Base-by-base conservation (phyloP, 1,140 invertebrate genomes). In the Drosophila erecta region DNA sequence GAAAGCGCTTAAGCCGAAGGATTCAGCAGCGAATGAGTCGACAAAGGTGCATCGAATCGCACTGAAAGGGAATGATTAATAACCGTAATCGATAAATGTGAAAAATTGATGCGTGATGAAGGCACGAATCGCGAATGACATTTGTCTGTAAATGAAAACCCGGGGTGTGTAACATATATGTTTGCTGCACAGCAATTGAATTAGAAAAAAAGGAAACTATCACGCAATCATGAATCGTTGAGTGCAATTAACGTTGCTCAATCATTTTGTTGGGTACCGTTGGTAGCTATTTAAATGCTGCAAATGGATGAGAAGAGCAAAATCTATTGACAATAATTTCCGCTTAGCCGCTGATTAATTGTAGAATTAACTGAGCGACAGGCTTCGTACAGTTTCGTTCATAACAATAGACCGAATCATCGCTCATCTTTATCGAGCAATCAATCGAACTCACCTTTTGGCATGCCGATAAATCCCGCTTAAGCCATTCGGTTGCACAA, bases 401-500 rank as follows among this genome's bases (percentile, higher is more conserved):
- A n/a, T 8, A 27, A 56, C 20, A 17, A 50, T 15, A 11, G 27
- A 4, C 46, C 69, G 22, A 67, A 44, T 57, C 75, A 75, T 83
- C 80, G 59, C 74, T 79, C 79, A 79, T 79, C 80, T 55, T 66
- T 79, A 79, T 75, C 70, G 79, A 65, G 55, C 69, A 83, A 79
- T 83, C 79, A 83, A 83, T 83, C 72, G 79, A 79, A 61, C 38
- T 69, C 61, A 55, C 60, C 41, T 54, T 44, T 66, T 12, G 51
- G 30, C 43, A 35, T 24, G 38, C 8, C 58, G 38, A 50, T 62
- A 60, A 73, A 60, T 73, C 49, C 70, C 57, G 50, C 70, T 73
- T 72, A 73, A 73, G 70, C 67, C 70, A 54, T 51, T 73, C 49
- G 40, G 6, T 14, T 66, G 43, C 49, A 70, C 66, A 67, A 70